Evolutionary conservation across 2,797 vertebrate genomes (phyloP).

Genomic region (Falco biarmicus): DNA sequence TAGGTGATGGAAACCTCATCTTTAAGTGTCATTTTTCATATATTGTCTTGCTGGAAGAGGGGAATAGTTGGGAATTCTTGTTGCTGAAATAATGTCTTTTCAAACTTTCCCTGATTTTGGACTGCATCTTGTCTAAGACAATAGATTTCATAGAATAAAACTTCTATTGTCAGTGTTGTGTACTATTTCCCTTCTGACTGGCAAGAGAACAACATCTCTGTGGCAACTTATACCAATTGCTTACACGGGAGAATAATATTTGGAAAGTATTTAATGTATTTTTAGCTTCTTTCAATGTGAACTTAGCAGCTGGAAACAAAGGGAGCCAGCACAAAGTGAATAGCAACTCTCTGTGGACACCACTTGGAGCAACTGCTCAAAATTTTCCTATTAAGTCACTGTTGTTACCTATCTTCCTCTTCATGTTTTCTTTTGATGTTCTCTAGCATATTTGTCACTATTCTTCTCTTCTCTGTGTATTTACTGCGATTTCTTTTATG

Average conservation of each 20-base stretch:
- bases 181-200: not conserved
- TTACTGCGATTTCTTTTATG: not conserved
- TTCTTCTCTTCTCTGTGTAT: not conserved
- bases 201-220: not conserved
- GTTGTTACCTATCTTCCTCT: not conserved
- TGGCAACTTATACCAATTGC: not conserved
- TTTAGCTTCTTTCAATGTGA: constrained; percentile 39
- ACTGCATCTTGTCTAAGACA: not conserved
- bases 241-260: constrained; percentile 29
- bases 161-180: not conserved
- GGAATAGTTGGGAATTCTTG: not conserved
- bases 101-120: not conserved
- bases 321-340: not conserved
- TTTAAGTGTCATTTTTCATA: constrained; percentile 17
- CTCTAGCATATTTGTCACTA: not conserved
- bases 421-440: not conserved
- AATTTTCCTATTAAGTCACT: not conserved
- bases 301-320: constrained; percentile 37
- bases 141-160: not conserved
- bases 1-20: not conserved
- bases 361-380: not conserved
- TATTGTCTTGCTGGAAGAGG: not conserved
- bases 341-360: constrained; percentile 9
- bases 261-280: constrained; percentile 33
- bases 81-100: not conserved